Percentiles rank a stretch among this genome's conserved stretches.
Conservation (phyloP, 2,797 vertebrate species). For the Rhincodon typus region DNA sequence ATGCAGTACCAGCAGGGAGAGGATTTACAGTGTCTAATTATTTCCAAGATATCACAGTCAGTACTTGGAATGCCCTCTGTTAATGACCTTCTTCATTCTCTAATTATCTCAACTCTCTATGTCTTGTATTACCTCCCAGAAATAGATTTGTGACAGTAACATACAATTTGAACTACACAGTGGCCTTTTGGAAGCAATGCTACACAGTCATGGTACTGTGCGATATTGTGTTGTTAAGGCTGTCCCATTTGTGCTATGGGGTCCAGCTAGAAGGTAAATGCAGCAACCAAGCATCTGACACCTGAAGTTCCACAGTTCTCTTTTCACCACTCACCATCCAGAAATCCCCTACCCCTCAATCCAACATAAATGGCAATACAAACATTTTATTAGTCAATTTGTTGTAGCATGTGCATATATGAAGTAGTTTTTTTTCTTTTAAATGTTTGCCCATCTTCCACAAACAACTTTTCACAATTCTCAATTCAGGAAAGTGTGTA, state of each 20-base stretch:
- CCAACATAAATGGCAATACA: neutral
- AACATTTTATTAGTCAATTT: neutral
- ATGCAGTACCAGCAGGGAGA: constrained; percentile 18
- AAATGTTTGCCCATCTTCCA: neutral
- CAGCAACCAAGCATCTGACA: neutral
- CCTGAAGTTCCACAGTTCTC: neutral
- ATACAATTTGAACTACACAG: neutral
- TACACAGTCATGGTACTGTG: neutral
- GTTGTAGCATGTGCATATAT: neutral
- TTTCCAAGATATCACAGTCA: neutral
- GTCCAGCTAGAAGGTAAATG: neutral
- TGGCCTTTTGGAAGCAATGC: neutral
- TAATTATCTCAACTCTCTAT: neutral
- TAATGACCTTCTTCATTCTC: constrained; percentile 16
- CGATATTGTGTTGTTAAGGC: neutral
- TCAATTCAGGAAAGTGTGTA: neutral
- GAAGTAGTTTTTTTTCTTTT: neutral
- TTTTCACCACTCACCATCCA: neutral
- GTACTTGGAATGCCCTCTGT: neutral
- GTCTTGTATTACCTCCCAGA: neutral
- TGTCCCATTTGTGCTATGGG: neutral
- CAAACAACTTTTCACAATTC: neutral
- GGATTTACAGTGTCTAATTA: constrained; percentile 22
- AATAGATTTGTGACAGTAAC: neutral
- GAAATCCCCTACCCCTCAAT: neutral